Conservation (phyloP, 2,113 vertebrate genomes). For the Motacilla tschutschensis region DNA sequence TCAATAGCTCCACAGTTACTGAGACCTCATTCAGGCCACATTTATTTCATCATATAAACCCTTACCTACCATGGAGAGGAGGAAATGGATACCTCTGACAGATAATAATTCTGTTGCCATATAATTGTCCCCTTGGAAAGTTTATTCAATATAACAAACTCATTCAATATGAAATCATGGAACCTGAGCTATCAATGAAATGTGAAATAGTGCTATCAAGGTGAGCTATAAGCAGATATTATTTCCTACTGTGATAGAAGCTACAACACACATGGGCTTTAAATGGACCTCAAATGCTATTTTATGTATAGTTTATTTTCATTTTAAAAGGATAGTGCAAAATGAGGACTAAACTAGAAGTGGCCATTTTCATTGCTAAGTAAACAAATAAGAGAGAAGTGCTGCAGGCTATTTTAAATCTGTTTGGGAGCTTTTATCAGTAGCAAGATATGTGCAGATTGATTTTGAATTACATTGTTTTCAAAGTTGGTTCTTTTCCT, state of each 20-base stretch:
- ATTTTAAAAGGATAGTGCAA: neutral
- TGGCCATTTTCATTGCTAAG: neutral
- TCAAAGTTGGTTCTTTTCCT: fast-evolving
- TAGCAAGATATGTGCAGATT: neutral
- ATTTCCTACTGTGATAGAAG: neutral
- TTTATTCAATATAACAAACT: neutral
- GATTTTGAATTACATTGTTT: neutral
- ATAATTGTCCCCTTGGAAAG: neutral
- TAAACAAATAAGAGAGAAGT: neutral
- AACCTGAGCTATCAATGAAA: neutral
- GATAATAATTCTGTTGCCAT: neutral
- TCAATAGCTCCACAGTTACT: neutral
- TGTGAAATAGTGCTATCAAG: neutral
- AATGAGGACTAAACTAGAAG: neutral
- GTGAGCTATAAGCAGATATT: neutral
- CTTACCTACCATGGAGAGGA: neutral
- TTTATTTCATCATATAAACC: neutral
- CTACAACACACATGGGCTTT: neutral
- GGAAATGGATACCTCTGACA: neutral
- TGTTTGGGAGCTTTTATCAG: neutral
- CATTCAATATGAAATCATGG: neutral
- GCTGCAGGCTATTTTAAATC: neutral
- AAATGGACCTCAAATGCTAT: neutral
- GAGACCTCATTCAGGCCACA: neutral
- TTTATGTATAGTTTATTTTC: neutral